These are phyloP conservation scores for Cochlearius cochlearius DNA, from an alignment of 2,113 vertebrate species.

Conservation along the genomic window DNA sequence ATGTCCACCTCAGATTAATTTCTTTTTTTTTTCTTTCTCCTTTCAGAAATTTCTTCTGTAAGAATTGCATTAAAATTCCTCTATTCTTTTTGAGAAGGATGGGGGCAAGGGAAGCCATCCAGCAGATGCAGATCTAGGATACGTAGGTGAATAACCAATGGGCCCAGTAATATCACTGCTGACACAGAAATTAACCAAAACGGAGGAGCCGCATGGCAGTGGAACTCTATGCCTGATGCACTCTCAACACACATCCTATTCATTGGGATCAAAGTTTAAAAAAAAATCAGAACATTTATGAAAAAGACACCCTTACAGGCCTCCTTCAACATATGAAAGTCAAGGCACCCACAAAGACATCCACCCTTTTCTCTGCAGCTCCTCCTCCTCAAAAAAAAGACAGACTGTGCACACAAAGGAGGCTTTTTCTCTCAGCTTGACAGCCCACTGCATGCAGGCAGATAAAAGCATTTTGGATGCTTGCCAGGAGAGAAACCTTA, in stretches of 20 bases:
- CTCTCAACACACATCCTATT: neutral
- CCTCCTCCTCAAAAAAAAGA: neutral
- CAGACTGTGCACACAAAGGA: conserved; percentile 44
- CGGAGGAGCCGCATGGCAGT: neutral
- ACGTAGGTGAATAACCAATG: neutral
- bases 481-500: conserved; percentile 63
- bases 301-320: neutral
- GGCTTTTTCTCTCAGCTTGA: conserved; percentile 50
- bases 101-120: neutral
- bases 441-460: conserved; percentile 43
- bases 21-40: neutral
- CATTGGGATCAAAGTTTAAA: neutral
- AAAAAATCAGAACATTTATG: neutral
- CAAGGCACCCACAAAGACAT: conserved; percentile 2
- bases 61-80: neutral
- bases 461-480: conserved; percentile 63
- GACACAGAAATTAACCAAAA: neutral
- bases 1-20: neutral
- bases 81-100: neutral
- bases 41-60: neutral
- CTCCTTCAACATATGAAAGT: conserved; percentile 31
- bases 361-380: neutral
- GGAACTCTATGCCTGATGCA: neutral
- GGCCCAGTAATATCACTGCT: neutral
- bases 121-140: neutral